Conservation (phyloP, 1,140 invertebrate species). For the Nilaparvata lugens region DNA sequence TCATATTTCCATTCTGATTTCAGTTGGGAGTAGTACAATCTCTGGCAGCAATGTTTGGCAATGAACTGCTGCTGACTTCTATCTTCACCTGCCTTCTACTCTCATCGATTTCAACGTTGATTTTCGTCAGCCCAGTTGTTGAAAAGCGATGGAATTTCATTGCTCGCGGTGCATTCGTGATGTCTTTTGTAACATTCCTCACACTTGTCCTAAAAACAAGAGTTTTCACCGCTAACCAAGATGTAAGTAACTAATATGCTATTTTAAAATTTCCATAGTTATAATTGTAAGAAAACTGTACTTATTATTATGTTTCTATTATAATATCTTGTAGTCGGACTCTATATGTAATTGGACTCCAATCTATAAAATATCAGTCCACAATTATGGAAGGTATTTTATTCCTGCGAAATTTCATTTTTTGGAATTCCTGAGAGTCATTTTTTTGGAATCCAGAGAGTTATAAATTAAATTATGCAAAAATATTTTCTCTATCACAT, state of each 20-base stretch:
- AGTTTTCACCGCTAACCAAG: constrained; percentile 43
- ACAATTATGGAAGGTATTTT: no score
- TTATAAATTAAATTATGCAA: no score
- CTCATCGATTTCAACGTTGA: constrained; percentile 20
- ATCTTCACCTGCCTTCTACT: constrained; percentile 45
- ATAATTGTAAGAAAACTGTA: no score
- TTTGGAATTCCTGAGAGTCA: no score
- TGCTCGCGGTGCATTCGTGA: constrained; percentile 2
- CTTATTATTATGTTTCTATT: no score
- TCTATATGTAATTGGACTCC: no score
- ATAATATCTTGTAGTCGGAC: no score
- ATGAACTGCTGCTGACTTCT: constrained; percentile 59
- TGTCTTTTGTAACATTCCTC: constrained; percentile 13
- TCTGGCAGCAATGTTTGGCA: constrained; percentile 47
- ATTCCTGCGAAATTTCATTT: no score
- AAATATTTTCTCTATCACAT: no score
- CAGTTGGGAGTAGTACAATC: constrained; percentile 37
- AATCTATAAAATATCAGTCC: no score
- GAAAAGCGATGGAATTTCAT: constrained; percentile 16
- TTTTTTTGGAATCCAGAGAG: no score
- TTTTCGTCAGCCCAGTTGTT: constrained; percentile 33
- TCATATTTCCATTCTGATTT: constrained; percentile 24
- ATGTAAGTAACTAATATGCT: constrained; percentile 44
- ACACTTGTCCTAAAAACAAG: constrained; percentile 39
- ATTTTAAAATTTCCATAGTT: no score